These are phyloP conservation scores for Protosalanx chinensis DNA, from an alignment of 2,797 vertebrate species.

Conservation along the genomic window DNA sequence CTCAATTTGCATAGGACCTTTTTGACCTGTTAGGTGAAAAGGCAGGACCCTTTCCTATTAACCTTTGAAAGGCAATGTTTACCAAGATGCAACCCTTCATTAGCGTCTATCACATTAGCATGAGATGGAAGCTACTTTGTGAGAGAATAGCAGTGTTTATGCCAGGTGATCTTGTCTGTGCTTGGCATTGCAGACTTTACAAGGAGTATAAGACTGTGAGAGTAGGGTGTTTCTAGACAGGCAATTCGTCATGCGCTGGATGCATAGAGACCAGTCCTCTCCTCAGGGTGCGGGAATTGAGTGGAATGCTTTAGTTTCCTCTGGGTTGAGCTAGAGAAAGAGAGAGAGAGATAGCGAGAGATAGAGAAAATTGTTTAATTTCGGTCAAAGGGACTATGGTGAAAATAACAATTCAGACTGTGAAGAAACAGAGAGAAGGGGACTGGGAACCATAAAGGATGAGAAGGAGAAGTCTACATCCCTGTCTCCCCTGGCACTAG, in stretches of 20 bases:
- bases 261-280: background rate
- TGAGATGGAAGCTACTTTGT: background rate
- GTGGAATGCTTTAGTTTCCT: background rate
- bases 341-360: background rate
- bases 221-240: slow-evolving; percentile 2
- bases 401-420: too few relatives aligned
- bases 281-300: slow-evolving; percentile 1
- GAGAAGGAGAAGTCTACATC: slow-evolving; percentile 5
- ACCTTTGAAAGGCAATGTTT: background rate
- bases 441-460: background rate
- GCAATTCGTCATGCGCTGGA: background rate
- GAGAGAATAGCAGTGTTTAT: background rate
- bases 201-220: background rate
- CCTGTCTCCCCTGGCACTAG: slow-evolving; percentile 1
- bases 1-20: background rate
- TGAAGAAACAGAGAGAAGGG: background rate
- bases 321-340: background rate
- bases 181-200: background rate
- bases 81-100: background rate
- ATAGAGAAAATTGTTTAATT: background rate
- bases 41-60: background rate
- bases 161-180: background rate
- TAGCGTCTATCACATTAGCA: background rate
- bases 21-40: background rate
- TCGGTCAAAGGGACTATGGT: too few relatives aligned